Base-by-base conservation (phyloP, 2,888 invertebrate genomes). In the Sinodicranocentrus sp. region DNA sequence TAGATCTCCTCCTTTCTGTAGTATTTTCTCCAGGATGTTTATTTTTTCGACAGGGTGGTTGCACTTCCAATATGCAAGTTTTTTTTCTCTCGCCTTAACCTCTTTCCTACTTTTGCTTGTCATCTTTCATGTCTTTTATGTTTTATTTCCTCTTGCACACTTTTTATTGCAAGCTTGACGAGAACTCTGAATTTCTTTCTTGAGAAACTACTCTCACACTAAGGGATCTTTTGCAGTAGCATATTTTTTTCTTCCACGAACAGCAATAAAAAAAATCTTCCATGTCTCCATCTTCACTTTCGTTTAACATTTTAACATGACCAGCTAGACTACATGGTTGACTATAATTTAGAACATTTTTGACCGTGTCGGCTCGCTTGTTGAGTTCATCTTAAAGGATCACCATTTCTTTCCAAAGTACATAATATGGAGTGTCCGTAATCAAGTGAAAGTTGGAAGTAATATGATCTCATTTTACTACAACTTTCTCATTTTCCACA, bases 201-300 rank as follows among this genome's bases (percentile, higher is more conserved):
- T 57, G n/a, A 33, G 10, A 33, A 33, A 33, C 3, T 8, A 25
- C 25, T 25, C 23, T 25, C 2, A 23, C 48, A 48, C 48, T n/a
- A 25, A 57, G 57, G 25, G n/a, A n/a, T n/a, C n/a, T n/a, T n/a
- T n/a, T n/a, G n/a, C 57, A 25, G 57, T 25, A 25, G 25, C 57
- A 57, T 57, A 57, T 57, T 57, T 57, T n/a, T n/a, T n/a, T n/a
- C n/a, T n/a, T 57, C 57, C 1, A 57, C 10, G 25, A 57, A 25
- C 10, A 6, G 57, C 25, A 57, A 57, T 57, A 57, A 57, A 57
- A 57, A 57, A n/a, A n/a, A n/a, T n/a, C n/a, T n/a, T n/a, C n/a
- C n/a, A n/a, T n/a, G n/a, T n/a, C n/a, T n/a, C n/a, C n/a, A n/a
- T n/a, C n/a, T n/a, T n/a, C n/a, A n/a, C n/a, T n/a, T n/a, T n/a